These are phyloP conservation scores for Formica aserva DNA, from an alignment of 2,888 invertebrate genomes.

Conservation along the genomic window DNA sequence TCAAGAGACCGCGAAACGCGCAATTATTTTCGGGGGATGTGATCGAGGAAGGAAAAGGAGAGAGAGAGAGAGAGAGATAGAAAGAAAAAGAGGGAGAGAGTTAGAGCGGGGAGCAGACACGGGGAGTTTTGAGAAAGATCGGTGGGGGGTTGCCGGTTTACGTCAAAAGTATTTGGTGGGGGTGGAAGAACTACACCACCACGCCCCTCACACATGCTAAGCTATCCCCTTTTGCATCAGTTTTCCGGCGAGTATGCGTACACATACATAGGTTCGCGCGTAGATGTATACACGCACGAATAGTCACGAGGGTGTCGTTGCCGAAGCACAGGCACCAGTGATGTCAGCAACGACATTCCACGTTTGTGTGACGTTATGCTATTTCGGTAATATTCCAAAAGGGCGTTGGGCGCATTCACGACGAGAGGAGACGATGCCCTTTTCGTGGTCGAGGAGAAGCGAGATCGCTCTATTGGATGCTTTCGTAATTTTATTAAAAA, in stretches of 20 bases:
- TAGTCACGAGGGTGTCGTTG: conserved; percentile 61
- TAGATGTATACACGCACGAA: conserved; percentile 26
- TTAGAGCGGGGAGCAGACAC: conserved; percentile 29
- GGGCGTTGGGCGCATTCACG: background rate
- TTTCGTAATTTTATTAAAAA: conserved; percentile 13
- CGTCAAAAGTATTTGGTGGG: conserved; percentile 72
- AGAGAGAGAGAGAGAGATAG: conserved; percentile 26
- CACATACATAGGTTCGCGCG: conserved; percentile 14
- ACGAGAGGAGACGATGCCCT: background rate
- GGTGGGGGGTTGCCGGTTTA: conserved; percentile 56
- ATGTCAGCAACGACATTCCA: conserved; percentile 68
- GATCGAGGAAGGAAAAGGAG: conserved; percentile 26
- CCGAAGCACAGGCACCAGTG: conserved; percentile 49
- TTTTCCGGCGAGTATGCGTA: conserved; percentile 15
- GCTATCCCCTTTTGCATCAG: conserved; percentile 71
- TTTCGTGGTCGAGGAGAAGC: background rate
- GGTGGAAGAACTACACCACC: conserved; percentile 73
- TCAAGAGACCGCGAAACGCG: conserved; percentile 84
- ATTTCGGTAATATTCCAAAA: conserved; percentile 61
- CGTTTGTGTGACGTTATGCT: conserved; percentile 57
- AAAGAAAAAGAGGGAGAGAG: conserved; percentile 38
- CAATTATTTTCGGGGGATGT: conserved; percentile 81
- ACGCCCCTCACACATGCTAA: conserved; percentile 75
- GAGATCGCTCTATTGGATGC: conserved; percentile 1
- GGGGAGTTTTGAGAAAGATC: conserved; percentile 19